Conservation (phyloP, 2,888 invertebrate species). For the Habroteleia sp. region DNA sequence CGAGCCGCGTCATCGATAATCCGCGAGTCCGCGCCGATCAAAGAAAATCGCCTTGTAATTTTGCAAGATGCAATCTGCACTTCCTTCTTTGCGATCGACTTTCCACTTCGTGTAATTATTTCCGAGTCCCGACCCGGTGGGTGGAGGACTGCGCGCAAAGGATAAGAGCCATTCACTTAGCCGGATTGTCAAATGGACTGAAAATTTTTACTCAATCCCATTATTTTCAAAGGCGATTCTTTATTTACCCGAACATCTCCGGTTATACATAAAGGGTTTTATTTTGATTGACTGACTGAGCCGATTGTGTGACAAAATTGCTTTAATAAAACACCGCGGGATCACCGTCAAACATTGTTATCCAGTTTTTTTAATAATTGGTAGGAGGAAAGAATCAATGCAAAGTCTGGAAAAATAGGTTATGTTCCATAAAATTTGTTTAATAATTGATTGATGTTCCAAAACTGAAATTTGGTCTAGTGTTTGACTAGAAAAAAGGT, state of each 20-base stretch:
- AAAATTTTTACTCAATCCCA: constrained; percentile 28
- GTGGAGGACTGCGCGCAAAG: background rate
- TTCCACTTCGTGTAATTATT: constrained; percentile 47
- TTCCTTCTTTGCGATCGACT: constrained; percentile 24
- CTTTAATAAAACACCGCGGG: too few relatives aligned
- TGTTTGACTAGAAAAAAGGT: too few relatives aligned
- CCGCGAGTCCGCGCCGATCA: constrained; percentile 42
- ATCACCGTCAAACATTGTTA: too few relatives aligned
- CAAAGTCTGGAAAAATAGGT: too few relatives aligned
- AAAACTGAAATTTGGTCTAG: too few relatives aligned
- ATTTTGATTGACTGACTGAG: too few relatives aligned
- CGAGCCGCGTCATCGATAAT: constrained; percentile 59
- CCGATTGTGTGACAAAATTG: too few relatives aligned
- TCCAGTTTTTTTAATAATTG: too few relatives aligned
- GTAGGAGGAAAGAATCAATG: too few relatives aligned
- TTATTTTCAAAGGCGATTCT: constrained; percentile 26
- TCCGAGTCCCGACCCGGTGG: constrained; percentile 20
- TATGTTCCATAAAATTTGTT: too few relatives aligned
- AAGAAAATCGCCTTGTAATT: constrained; percentile 19
- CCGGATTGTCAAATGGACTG: constrained; percentile 32
- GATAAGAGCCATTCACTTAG: constrained; percentile 36
- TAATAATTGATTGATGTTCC: too few relatives aligned
- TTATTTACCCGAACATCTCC: constrained; percentile 4
- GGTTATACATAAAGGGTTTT: too few relatives aligned
- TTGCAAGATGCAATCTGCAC: constrained; percentile 27